phyloP scores from a whole-genome alignment of 1,140 invertebrate species.

The Lepidostoma basale region DNA sequence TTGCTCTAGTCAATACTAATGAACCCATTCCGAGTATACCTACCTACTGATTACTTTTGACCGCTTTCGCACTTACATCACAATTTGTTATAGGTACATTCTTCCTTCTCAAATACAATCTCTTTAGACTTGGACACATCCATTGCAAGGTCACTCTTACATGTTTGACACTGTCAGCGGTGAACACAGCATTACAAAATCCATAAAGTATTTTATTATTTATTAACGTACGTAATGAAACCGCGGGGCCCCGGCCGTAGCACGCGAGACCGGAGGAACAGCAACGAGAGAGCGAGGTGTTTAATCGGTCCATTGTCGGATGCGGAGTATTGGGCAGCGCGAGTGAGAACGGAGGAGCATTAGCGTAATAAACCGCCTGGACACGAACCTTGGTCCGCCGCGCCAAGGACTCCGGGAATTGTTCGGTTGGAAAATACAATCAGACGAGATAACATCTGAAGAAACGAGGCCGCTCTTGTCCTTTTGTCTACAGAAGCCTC shows the following conservation, averaged over 20 bases:
- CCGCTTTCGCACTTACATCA: no score
- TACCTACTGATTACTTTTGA: no score
- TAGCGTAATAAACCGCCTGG: background rate
- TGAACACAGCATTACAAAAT: no score
- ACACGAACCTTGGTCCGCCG: background rate
- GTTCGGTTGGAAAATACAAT: slow-evolving; percentile 7
- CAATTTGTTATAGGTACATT: no score
- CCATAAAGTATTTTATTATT: no score
- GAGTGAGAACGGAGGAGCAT: background rate
- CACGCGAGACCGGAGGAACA: background rate
- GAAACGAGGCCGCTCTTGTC: slow-evolving; percentile 14
- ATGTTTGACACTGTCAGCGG: background rate
- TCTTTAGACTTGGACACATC: no score
- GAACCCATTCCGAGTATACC: no score
- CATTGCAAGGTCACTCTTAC: no score
- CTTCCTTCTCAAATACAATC: no score
- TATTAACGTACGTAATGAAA: no score
- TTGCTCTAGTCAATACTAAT: no score
- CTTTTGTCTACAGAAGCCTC: slow-evolving; percentile 13
- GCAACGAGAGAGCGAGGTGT: background rate
- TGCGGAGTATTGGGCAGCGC: slow-evolving; percentile 1
- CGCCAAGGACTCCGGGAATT: slow-evolving; percentile 1
- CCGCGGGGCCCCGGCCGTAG: no score
- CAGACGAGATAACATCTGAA: slow-evolving; percentile 4
- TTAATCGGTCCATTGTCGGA: slow-evolving; percentile 8